Evolutionary conservation across 2,888 invertebrate species (phyloP), one percentile per base, ranked within the genome.

Genomic region (Ligdia adustata): DNA sequence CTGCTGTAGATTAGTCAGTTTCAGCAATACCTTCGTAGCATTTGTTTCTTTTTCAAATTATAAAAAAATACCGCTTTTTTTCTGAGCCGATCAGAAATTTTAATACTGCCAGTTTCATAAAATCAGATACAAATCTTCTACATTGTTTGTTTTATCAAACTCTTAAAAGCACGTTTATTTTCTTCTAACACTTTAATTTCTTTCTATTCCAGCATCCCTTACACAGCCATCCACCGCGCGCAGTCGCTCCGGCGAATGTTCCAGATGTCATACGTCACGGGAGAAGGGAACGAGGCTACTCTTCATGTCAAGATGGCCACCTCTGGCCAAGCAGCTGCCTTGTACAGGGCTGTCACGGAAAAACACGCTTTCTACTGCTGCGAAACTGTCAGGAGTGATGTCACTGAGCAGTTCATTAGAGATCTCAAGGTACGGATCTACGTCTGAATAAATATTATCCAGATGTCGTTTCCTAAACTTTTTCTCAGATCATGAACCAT

Each of bases 341-440:
- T 96, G 14, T 96, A 96, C 80, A 91, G 97, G 34, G 96, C 96
- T 13, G 95, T 97, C 57, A 97, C 97, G 0, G 97, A 97, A 82
- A 96, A 96, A 63, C 97, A 97, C 79, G 97, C 97, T 29, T 97
- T 97, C 90, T 97, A 96, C 84, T 96, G 96, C 79, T 97, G 97
- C 85, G 97, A 97, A 79, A 97, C 97, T 0, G 97, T 97, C 7
- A 92, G 97, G 29, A 95, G 93, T 54, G 96, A 96, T 47, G 97
- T 97, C 38, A 96, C 96, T 0, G 94, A 96, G 37, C 97, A 97
- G 85, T 97, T 95, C 75, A 96, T 96, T 41, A 92, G 97, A 54
- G 97, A 97, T 85, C 91, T 97, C 57, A 97, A 96, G 92, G 93
- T 93, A 69, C 16, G 48, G 2, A 18, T 1, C 18, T 7, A 18